These are phyloP conservation scores for Physocephala rufipes DNA, from an alignment of 2,888 invertebrate species.

Conservation along the genomic window DNA sequence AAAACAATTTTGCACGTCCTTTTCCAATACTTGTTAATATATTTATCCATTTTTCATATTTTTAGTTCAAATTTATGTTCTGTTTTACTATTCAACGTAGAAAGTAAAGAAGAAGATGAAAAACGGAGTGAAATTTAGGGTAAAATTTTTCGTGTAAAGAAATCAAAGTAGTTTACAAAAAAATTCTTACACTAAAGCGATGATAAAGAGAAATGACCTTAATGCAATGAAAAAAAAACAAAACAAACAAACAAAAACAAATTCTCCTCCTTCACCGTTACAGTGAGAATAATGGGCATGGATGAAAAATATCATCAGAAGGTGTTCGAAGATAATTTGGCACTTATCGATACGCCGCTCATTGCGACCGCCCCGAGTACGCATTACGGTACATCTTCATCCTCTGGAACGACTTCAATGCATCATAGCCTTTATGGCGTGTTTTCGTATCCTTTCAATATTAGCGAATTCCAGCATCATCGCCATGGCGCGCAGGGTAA, in stretches of 20 bases:
- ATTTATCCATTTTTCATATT: conserved; percentile 8
- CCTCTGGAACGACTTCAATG: conserved; percentile 40
- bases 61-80: neutral
- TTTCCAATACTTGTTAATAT: conserved; percentile 25
- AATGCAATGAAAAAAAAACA: conserved; percentile 14
- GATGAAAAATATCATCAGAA: conserved; percentile 66
- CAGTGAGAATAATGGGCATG: conserved; percentile 67
- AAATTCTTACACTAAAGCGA: too few species aligned
- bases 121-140: neutral
- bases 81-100: neutral
- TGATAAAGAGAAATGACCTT: too few species aligned
- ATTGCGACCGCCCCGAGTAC: conserved; percentile 59
- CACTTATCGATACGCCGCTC: conserved; percentile 65
- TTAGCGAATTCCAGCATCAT: conserved; percentile 56
- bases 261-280: conserved; percentile 57
- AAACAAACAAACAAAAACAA: conserved; percentile 31
- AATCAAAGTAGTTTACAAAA: neutral
- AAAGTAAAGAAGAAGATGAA: neutral
- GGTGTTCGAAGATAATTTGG: conserved; percentile 66
- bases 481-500: conserved; percentile 51
- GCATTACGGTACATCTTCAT: conserved; percentile 56
- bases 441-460: conserved; percentile 60
- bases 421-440: conserved; percentile 51
- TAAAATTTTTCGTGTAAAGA: neutral
- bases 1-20: conserved; percentile 17